Evolutionary conservation across 2,888 invertebrate species (phyloP), one percentile per base, ranked within the genome.

Genomic region (Deilephila porcellus): DNA sequence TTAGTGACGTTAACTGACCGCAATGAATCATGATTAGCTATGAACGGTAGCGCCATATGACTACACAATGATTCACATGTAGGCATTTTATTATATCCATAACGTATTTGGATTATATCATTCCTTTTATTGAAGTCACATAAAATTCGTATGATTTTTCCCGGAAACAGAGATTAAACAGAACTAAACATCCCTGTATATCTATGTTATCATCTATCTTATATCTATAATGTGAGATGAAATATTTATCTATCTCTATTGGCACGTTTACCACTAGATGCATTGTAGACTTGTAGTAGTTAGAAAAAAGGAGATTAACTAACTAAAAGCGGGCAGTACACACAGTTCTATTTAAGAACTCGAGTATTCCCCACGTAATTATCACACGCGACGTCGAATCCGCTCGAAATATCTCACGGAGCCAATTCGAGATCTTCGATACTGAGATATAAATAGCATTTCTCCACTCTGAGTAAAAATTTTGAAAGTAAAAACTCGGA

Each of bases 301-400:
- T 59, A 19, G n/a, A 59, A n/a, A 59, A 3, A 20, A 59, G n/a
- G 59, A 19, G 8, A 59, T 20, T 59, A 1, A 59, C 59, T 8
- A 19, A 59, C 7, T 1, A 59, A 19, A 59, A 59, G 4, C n/a
- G n/a, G 2, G 7, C 19, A n/a, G 60, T 60, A 25, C 5, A 20
- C 11, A 60, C 25, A 60, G 53, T 60, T 20, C 11, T 67, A 67
- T 67, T 45, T 45, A 67, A 17, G 52, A 20, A 67, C 45, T 45
- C 20, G 5, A 20, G 37, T 67, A 67, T 67, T 67, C 45, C 45
- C 45, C 20, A 14, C 45, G 1, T 45, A 56, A 20, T 53, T 37
- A 64, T 59, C 72, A 59, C 72, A 67, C 72, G 64, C 72, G 37
- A 59, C 37, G 72, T 63, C 63, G 67, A 67, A 67, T 20, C 8